These are phyloP conservation scores for Pecten maximus DNA, from an alignment of 2,888 invertebrate genomes.

Conservation along the genomic window DNA sequence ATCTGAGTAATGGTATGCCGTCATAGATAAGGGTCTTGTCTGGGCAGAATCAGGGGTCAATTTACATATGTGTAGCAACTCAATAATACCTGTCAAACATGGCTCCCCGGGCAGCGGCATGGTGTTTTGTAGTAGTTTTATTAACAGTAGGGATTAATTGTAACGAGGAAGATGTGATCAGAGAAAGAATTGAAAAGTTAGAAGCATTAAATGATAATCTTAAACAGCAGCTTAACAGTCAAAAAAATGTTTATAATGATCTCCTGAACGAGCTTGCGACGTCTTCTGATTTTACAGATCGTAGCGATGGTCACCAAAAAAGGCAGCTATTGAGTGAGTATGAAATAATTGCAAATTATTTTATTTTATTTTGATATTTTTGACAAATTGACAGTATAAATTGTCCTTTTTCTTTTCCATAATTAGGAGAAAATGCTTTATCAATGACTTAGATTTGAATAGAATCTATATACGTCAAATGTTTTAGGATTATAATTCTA, in stretches of 20 bases:
- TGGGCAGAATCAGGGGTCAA: background rate
- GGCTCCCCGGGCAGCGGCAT: background rate
- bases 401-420: too few species aligned
- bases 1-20: background rate
- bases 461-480: too few species aligned
- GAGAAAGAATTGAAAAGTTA: background rate
- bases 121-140: background rate
- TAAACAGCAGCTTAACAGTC: background rate
- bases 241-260: background rate
- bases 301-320: background rate
- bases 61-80: background rate
- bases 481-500: too few species aligned
- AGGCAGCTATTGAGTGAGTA: background rate
- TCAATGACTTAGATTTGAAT: too few species aligned
- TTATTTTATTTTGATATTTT: background rate
- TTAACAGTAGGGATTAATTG: background rate
- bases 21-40: background rate
- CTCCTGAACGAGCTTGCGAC: background rate
- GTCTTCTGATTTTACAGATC: background rate
- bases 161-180: background rate
- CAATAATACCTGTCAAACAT: background rate
- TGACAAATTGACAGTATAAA: too few species aligned
- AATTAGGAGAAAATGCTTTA: too few species aligned
- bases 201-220: slow-evolving; percentile 1
- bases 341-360: background rate